These are phyloP conservation scores for Aelia acuminata DNA, from an alignment of 2,888 invertebrate species.

Conservation along the genomic window DNA sequence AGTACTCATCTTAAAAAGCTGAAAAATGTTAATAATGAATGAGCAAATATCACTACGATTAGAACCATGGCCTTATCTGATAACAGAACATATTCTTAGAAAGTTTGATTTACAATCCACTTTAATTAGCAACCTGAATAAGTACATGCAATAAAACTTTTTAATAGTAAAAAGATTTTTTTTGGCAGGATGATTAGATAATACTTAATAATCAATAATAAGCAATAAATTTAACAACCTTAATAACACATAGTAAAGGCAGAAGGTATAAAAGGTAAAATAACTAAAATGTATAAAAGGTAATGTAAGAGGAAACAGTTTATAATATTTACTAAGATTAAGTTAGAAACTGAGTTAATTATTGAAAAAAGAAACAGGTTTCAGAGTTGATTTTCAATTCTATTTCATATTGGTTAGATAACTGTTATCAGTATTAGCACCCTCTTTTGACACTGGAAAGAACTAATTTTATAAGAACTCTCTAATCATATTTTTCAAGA, in stretches of 20 bases:
- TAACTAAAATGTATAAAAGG: not conserved
- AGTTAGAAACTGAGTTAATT: not conserved
- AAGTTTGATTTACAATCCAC: not conserved
- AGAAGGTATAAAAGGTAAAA: no score
- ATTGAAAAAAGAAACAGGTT: not conserved
- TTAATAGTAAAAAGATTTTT: not conserved
- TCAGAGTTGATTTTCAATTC: not conserved
- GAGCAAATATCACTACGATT: not conserved
- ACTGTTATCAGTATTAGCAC: not conserved
- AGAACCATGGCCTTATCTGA: not conserved
- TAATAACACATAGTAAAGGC: no score
- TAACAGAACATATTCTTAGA: not conserved
- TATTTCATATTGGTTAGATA: not conserved
- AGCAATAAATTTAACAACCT: no score
- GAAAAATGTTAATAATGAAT: not conserved
- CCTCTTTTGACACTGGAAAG: not conserved
- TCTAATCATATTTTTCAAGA: no score
- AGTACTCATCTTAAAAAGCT: conserved; percentile 13
- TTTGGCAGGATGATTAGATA: no score
- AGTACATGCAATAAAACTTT: not conserved
- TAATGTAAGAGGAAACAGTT: not conserved
- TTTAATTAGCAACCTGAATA: not conserved
- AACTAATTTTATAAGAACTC: not conserved
- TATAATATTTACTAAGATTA: not conserved
- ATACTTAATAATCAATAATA: no score